These are phyloP conservation scores for Druon quercuslanigerum DNA, from an alignment of 1,140 invertebrate genomes.

Conservation along the genomic window DNA sequence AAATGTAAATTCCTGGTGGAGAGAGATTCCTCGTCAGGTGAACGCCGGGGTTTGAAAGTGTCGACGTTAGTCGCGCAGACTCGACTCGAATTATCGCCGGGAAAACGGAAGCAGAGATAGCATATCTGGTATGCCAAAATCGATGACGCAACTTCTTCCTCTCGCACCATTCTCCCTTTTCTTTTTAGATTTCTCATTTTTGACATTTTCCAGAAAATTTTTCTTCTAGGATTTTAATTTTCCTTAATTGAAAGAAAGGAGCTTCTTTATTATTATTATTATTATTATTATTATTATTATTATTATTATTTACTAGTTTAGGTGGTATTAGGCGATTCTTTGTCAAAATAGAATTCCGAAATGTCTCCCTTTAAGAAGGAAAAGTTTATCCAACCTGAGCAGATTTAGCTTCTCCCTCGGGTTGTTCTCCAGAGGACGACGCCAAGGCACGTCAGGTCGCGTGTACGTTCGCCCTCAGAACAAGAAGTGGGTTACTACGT, in stretches of 20 bases:
- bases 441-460: slow-evolving; percentile 63
- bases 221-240: no score
- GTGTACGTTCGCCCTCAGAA: slow-evolving; percentile 54
- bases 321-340: slow-evolving; percentile 22
- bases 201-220: no score
- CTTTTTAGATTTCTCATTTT: neutral
- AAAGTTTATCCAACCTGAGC: neutral
- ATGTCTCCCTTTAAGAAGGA: neutral
- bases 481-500: slow-evolving; percentile 62
- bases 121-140: slow-evolving; percentile 64
- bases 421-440: slow-evolving; percentile 49
- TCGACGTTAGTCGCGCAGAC: slow-evolving; percentile 44
- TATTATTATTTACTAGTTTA: no score
- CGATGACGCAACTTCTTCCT: slow-evolving; percentile 56
- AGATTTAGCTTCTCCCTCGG: neutral
- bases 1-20: slow-evolving; percentile 22
- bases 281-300: no score
- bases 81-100: slow-evolving; percentile 61
- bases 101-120: slow-evolving; percentile 56
- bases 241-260: no score
- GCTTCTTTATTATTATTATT: no score
- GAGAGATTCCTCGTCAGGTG: slow-evolving; percentile 16
- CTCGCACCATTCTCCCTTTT: slow-evolving; percentile 36
- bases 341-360: neutral
- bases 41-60: slow-evolving; percentile 46